phyloP scores from a whole-genome alignment of 2,797 vertebrate species.

The Sarcoramphus papa region DNA sequence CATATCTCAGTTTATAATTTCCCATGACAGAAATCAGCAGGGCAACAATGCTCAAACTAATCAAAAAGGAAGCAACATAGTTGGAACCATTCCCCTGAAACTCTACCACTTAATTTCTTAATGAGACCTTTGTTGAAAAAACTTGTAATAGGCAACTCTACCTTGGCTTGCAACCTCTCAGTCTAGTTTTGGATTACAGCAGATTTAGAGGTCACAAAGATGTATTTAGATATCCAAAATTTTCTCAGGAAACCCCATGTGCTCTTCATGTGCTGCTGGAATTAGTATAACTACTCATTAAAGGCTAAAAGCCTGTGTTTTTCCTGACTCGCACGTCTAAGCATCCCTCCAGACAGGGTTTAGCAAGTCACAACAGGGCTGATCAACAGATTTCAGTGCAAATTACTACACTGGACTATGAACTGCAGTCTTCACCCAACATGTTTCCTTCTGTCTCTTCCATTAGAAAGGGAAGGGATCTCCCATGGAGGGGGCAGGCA shows the following conservation, averaged over 20 bases:
- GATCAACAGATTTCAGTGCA: background rate
- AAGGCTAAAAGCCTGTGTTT: background rate
- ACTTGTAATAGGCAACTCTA: fast-evolving
- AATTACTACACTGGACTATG: background rate
- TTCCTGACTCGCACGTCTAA: background rate
- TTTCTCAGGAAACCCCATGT: background rate
- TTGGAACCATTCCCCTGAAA: background rate
- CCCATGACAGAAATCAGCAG: background rate
- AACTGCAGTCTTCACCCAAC: background rate
- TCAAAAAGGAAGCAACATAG: slow-evolving; percentile 3
- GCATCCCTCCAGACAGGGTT: background rate
- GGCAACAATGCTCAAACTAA: background rate
- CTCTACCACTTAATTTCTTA: slow-evolving; percentile 3
- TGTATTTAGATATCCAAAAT: background rate
- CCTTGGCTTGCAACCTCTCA: background rate
- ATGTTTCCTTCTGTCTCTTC: background rate
- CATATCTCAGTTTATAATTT: background rate
- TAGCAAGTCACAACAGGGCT: background rate
- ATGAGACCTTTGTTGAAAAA: slow-evolving; percentile 15
- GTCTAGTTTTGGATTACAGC: background rate
- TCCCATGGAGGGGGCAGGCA: background rate
- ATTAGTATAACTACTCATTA: background rate
- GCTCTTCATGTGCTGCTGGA: background rate
- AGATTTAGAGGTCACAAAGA: background rate
- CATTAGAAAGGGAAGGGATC: background rate